Base-by-base conservation (phyloP, 2,113 vertebrate species). In the Solenodon paradoxus region DNA sequence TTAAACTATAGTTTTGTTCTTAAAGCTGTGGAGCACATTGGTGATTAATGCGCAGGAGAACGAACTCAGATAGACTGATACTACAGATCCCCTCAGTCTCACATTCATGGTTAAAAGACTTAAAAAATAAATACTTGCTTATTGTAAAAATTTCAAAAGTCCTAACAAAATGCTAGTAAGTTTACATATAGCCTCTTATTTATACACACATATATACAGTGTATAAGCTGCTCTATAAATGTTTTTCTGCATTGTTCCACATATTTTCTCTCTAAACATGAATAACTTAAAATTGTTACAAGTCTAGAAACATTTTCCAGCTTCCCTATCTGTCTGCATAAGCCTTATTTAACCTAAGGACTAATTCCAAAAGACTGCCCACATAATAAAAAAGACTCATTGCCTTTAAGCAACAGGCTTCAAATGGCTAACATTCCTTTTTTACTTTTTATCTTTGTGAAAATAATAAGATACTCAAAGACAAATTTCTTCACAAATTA, bases 401-500 rank as follows among this genome's bases (percentile, higher is more conserved):
- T 9, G 20, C 17, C 90, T 89, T 71, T 47, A 59, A 59, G 78
- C 47, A 88, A 40, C 0, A 92, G 35, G 30, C 80, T n/a, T 80
- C 75, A 93, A 87, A 92, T 26, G 28, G 82, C 72, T 85, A 94
- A 86, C 51, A 57, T 68, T 86, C 32, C 38, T 57, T 57, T 49
- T 75, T 75, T 53, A 19, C 10, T 68, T 88, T 91, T 38, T 38
- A 81, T 61, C 30, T 51, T 90, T 30, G 28, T 38, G 55, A 92
- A 79, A 84, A 84, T 61, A 61, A 68, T 85, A 57, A 94, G 66
- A 30, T 95, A 77, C 72, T 66, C 35, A 53, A 95, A 93, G 66
- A 45, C 61, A 95, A 57, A 71, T 88, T 89, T 93, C 87, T 88
- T 92, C 90, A 93, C 66, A 93, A 95, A 96, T 84, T 61, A 75